Conservation (phyloP, 2,113 vertebrate species). For the Sprattus sprattus region DNA sequence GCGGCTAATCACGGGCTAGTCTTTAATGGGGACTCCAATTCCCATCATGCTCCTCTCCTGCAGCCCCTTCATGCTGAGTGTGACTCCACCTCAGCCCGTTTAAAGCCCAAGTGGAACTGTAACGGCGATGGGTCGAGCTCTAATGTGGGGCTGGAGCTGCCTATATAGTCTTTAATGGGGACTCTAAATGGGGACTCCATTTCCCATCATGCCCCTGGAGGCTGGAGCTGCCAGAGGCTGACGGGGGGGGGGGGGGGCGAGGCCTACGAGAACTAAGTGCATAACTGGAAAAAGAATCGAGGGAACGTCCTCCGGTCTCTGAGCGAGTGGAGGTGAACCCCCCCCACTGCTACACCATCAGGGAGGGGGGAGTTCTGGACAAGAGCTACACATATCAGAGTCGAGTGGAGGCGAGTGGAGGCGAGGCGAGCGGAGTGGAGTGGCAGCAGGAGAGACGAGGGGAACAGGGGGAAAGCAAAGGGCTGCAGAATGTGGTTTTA, state of each 20-base stretch:
- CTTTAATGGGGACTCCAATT: background rate
- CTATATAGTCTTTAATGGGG: too few relatives aligned
- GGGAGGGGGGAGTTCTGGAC: background rate
- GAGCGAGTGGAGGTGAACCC: background rate
- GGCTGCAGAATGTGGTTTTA: background rate
- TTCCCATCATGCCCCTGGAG: too few relatives aligned
- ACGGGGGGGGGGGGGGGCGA: too few relatives aligned
- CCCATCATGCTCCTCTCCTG: constrained; percentile 7
- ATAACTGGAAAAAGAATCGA: constrained; percentile 80
- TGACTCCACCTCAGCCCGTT: background rate
- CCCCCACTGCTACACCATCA: background rate
- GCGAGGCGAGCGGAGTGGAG: too few relatives aligned
- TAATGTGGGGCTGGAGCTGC: too few relatives aligned
- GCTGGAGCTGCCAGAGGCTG: constrained; percentile 49
- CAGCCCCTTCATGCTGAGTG: background rate
- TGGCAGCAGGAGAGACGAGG: background rate
- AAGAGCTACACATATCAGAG: constrained; percentile 10
- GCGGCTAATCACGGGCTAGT: background rate
- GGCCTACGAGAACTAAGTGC: constrained; percentile 79
- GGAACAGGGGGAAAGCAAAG: constrained; percentile 54
- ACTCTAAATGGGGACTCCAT: too few relatives aligned
- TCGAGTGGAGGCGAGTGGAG: background rate
- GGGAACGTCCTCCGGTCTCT: constrained; percentile 2
- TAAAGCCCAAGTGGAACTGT: background rate
- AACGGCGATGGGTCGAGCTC: background rate